phyloP scores from a whole-genome alignment of 2,888 invertebrate genomes.

The Agrochola lota region DNA sequence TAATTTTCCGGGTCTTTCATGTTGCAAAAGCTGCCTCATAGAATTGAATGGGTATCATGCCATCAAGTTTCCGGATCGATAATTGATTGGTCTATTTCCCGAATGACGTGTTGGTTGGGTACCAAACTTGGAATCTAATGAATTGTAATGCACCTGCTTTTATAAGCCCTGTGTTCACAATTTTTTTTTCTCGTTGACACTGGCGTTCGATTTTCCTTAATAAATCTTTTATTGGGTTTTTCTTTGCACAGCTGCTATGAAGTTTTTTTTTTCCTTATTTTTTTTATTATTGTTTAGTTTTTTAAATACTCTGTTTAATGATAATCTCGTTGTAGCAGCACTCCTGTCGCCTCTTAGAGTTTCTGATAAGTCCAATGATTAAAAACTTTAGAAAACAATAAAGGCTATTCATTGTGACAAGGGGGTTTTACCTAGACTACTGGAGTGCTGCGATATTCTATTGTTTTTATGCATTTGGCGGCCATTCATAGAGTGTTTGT shows the following conservation, averaged over 20 bases:
- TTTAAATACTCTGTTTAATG: background rate
- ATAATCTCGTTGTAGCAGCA: background rate
- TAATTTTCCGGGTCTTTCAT: constrained; percentile 62
- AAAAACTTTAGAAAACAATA: constrained; percentile 6
- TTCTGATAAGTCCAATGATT: background rate
- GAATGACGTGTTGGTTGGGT: constrained; percentile 1
- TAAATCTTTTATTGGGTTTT: background rate
- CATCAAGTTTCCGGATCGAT: constrained; percentile 44
- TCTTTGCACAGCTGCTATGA: background rate
- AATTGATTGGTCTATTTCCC: constrained; percentile 36
- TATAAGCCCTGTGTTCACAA: constrained; percentile 4
- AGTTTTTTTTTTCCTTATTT: background rate
- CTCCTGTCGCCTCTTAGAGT: background rate
- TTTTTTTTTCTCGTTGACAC: background rate
- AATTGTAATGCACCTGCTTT: background rate
- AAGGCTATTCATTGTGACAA: background rate
- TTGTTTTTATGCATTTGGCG: constrained; percentile 14
- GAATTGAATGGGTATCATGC: constrained; percentile 24
- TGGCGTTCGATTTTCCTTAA: constrained; percentile 12
- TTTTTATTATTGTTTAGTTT: background rate
- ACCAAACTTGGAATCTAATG: background rate
- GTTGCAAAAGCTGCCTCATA: constrained; percentile 39
- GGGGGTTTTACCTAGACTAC: background rate
- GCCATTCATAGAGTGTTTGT: constrained; percentile 5
- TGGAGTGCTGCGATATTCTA: background rate